A percentile compares a stretch with the other conserved stretches of the same genome.
Evolutionary conservation across 2,113 vertebrate genomes (phyloP).

Genomic region (Taurulus bubalis): DNA sequence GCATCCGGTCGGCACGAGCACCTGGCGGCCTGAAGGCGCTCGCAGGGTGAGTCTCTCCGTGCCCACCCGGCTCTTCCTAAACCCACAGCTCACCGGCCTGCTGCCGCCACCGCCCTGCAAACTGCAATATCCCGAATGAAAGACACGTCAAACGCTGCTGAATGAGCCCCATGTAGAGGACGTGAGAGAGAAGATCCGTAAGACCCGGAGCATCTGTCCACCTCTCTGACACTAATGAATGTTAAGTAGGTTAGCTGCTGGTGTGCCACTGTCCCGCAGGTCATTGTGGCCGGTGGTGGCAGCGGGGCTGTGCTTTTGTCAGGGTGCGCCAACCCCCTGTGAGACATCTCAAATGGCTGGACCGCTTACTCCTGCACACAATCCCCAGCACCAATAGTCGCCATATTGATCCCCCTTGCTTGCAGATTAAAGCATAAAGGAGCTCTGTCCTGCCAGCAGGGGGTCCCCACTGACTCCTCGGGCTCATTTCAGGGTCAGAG

Average conservation of each 20-base stretch:
- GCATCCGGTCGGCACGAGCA: conserved; percentile 43
- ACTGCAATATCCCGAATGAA: conserved; percentile 68
- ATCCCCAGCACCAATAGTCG: conserved; percentile 85
- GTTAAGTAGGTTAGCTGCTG: conserved; percentile 79
- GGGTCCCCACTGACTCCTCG: conserved; percentile 86
- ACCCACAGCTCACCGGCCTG: conserved; percentile 57
- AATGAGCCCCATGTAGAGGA: conserved; percentile 71
- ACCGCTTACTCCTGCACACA: conserved; percentile 90
- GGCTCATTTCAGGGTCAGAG: conserved; percentile 92
- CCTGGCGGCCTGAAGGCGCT: conserved; percentile 44
- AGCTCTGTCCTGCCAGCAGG: conserved; percentile 86
- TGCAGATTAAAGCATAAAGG: conserved; percentile 94
- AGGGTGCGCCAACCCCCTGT: conserved; percentile 81
- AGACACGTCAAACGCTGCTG: conserved; percentile 68
- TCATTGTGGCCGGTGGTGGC: conserved; percentile 86
- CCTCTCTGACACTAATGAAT: conserved; percentile 84
- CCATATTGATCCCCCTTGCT: conserved; percentile 95
- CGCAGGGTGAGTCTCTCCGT: conserved; percentile 75
- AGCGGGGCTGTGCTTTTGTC: conserved; percentile 80
- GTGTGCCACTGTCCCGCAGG: conserved; percentile 77
- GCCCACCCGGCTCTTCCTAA: conserved; percentile 62
- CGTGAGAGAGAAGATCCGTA: conserved; percentile 71
- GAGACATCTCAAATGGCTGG: conserved; percentile 77
- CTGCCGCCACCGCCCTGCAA: conserved; percentile 55
- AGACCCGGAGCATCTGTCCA: conserved; percentile 79